Percentiles rank a stretch among this genome's conserved stretches.
These are phyloP conservation scores for Ambastaia sidthimunki DNA, from an alignment of 2,797 vertebrate species.

Conservation along the genomic window DNA sequence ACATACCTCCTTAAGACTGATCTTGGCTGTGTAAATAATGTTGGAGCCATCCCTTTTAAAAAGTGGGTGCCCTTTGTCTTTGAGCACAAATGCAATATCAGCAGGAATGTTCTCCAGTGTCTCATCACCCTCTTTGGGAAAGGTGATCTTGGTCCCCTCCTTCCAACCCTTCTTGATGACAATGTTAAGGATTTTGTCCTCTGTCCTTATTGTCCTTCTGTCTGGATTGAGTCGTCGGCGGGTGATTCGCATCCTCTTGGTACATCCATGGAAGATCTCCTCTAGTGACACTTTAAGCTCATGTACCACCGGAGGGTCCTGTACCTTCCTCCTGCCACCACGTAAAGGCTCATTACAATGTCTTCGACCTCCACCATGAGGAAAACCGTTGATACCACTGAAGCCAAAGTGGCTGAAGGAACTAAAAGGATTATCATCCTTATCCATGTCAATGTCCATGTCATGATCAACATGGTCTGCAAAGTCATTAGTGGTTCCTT, in stretches of 20 bases:
- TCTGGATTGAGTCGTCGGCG: conserved; percentile 92
- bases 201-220: conserved; percentile 88
- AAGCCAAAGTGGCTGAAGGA: conserved; percentile 91
- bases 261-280: conserved; percentile 97
- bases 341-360: conserved; percentile 80
- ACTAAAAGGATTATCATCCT: conserved; percentile 85
- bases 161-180: conserved; percentile 99
- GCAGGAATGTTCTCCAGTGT: conserved; percentile 97
- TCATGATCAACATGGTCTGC: conserved; percentile 79
- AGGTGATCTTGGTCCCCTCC: conserved; percentile 99
- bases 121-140: conserved; percentile 96
- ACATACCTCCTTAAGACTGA: conserved; percentile 95
- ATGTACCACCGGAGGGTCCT: conserved; percentile 94
- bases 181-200: conserved; percentile 99
- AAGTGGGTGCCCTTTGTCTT: conserved; percentile 93
- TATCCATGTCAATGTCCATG: conserved; percentile 83
- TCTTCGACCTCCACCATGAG: conserved; percentile 72
- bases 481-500: conserved; percentile 85
- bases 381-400: conserved; percentile 87
- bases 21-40: conserved; percentile 90
- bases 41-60: conserved; percentile 95
- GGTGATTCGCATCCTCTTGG: conserved; percentile 98
- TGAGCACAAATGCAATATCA: conserved; percentile 94
- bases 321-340: conserved; percentile 83
- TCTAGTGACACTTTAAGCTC: conserved; percentile 96